Percentiles rank a stretch among this genome's conserved stretches.
These are phyloP conservation scores for Anagyrus pseudococci DNA, from an alignment of 2,888 invertebrate genomes.

Conservation along the genomic window DNA sequence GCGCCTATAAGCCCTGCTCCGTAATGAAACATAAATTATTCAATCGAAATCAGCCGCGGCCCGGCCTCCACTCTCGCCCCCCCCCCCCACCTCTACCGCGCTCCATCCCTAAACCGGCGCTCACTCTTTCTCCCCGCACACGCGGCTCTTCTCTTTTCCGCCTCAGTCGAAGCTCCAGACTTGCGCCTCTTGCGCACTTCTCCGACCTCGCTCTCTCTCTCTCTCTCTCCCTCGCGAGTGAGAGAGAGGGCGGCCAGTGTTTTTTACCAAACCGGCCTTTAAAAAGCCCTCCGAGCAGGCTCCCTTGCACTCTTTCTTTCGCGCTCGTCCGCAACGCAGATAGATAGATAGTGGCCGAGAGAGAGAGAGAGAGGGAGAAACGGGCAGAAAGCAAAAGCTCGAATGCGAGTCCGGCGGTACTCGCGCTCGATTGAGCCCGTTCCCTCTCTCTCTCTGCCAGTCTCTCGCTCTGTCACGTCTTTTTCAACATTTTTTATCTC, in stretches of 20 bases:
- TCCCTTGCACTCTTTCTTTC: slow-evolving; percentile 38
- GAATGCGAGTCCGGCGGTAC: no score
- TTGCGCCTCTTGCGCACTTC: slow-evolving; percentile 18
- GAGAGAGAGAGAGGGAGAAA: no score
- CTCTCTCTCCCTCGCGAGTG: slow-evolving; percentile 14
- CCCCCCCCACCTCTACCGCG: slow-evolving; percentile 31
- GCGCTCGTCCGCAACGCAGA: no score
- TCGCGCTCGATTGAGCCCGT: no score
- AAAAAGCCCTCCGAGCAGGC: slow-evolving; percentile 45
- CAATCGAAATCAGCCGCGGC: slow-evolving; percentile 61
- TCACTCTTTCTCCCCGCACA: slow-evolving; percentile 19
- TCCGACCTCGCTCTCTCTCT: slow-evolving; percentile 22
- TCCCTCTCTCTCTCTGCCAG: slow-evolving; percentile 16
- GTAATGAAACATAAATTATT: slow-evolving; percentile 63
- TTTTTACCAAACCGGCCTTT: slow-evolving; percentile 53
- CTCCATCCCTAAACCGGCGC: no score
- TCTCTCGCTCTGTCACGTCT: slow-evolving; percentile 23
- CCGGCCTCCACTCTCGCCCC: slow-evolving; percentile 20
- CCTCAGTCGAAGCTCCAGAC: slow-evolving; percentile 6
- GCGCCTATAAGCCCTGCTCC: slow-evolving; percentile 59
- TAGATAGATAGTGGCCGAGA: no score
- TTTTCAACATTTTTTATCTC: slow-evolving; percentile 16
- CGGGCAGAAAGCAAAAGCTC: neutral
- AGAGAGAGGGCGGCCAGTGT: slow-evolving; percentile 41
- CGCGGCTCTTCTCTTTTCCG: neutral